These are phyloP conservation scores for Sycophaga agraensis DNA, from an alignment of 1,140 invertebrate species.

Conservation along the genomic window DNA sequence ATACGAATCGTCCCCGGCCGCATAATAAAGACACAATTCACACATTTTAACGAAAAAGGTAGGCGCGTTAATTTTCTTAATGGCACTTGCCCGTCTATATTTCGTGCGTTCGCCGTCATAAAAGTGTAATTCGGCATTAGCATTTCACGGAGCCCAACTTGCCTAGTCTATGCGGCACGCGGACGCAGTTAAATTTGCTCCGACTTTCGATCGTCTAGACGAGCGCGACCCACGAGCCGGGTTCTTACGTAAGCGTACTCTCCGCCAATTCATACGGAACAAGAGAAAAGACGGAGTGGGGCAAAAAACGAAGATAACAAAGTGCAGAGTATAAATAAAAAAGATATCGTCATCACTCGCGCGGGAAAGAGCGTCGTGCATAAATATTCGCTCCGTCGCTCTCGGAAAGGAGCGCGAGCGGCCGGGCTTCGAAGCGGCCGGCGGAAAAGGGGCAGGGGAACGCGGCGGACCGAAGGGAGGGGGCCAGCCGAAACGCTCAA, in stretches of 20 bases:
- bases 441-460: constrained; percentile 25
- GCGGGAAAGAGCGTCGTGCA: not conserved
- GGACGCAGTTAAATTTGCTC: not conserved
- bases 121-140: not conserved
- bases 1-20: not conserved
- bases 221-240: not conserved
- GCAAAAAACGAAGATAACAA: not conserved
- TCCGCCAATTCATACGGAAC: not conserved
- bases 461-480: not conserved
- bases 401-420: not conserved
- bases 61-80: constrained; percentile 20
- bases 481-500: constrained; percentile 34
- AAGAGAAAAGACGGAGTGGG: not conserved
- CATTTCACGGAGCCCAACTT: not conserved
- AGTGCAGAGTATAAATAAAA: too few species aligned
- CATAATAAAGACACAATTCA: constrained; percentile 25
- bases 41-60: constrained; percentile 10
- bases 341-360: not conserved
- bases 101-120: not conserved
- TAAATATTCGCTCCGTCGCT: not conserved
- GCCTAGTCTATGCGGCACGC: not conserved
- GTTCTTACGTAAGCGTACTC: constrained; percentile 23
- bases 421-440: not conserved
- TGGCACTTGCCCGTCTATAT: constrained; percentile 4
- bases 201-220: not conserved